A percentile compares a stretch with the other conserved stretches of the same genome.
These are phyloP conservation scores for Empis stercorea DNA, from an alignment of 2,888 invertebrate species.

Conservation along the genomic window DNA sequence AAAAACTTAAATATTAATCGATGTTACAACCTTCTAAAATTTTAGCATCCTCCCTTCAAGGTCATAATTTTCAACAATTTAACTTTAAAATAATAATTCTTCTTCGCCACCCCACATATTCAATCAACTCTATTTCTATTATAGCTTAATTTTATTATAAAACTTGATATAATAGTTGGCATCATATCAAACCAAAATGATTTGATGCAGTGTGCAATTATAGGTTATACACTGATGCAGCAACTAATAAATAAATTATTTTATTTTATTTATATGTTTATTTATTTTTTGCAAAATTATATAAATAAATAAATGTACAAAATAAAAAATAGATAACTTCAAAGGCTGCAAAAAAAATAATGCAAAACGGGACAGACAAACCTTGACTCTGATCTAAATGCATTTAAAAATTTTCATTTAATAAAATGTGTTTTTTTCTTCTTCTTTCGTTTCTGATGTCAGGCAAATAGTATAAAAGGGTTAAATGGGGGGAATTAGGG, in stretches of 20 bases:
- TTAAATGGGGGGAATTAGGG: too few relatives aligned
- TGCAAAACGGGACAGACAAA: slow-evolving; percentile 17
- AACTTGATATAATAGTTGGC: slow-evolving; percentile 11
- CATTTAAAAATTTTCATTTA: background rate
- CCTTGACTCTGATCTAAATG: slow-evolving; percentile 20
- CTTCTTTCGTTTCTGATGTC: too few relatives aligned
- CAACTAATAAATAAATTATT: background rate
- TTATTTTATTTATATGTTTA: too few relatives aligned
- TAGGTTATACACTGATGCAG: background rate
- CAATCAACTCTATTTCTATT: slow-evolving; percentile 8
- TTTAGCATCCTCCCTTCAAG: too few relatives aligned
- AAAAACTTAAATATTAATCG: too few relatives aligned
- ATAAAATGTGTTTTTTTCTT: too few relatives aligned
- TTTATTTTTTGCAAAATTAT: background rate
- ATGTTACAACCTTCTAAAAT: too few relatives aligned
- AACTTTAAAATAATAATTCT: too few relatives aligned
- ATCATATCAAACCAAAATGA: background rate
- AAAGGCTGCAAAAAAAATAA: slow-evolving; percentile 6
- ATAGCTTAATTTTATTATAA: slow-evolving; percentile 11
- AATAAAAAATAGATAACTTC: slow-evolving; percentile 5
- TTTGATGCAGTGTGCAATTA: slow-evolving; percentile 1
- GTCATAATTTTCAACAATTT: too few relatives aligned
- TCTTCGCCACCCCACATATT: too few relatives aligned
- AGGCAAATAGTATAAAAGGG: too few relatives aligned
- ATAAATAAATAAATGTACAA: background rate